These are phyloP conservation scores for Sturnira hondurensis DNA, from an alignment of 2,113 vertebrate species.

Conservation along the genomic window DNA sequence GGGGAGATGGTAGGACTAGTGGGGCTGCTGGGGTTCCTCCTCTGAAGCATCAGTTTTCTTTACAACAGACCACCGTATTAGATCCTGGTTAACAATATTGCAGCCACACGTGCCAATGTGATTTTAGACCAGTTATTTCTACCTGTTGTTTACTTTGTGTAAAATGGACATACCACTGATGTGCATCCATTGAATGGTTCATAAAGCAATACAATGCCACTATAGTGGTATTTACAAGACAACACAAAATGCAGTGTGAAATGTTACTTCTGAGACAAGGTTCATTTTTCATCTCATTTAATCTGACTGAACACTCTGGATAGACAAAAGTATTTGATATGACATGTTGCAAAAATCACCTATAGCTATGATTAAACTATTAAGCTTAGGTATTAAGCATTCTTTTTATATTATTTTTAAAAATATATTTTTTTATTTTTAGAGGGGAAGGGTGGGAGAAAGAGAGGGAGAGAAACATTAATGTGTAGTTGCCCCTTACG, in stretches of 20 bases:
- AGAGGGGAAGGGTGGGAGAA: too few species aligned
- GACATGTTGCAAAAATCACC: background rate
- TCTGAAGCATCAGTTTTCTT: background rate
- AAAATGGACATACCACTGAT: background rate
- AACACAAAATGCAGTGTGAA: background rate
- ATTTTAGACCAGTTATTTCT: background rate
- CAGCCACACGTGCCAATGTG: background rate
- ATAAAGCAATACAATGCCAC: background rate
- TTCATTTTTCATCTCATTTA: conserved; percentile 13
- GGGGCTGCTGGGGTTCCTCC: background rate
- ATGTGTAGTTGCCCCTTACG: too few species aligned
- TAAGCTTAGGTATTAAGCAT: background rate
- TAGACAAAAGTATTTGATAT: background rate
- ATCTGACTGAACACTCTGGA: background rate
- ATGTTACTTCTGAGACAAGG: background rate
- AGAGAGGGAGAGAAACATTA: too few species aligned
- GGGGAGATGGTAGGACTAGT: background rate
- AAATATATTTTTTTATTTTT: background rate
- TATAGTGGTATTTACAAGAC: background rate
- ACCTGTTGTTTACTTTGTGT: background rate
- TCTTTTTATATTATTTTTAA: background rate
- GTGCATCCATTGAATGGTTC: background rate
- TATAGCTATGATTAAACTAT: background rate
- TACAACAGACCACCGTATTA: background rate
- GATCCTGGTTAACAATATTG: background rate